Conservation (phyloP, 2,888 invertebrate genomes). For the Sinodicranocentrus sp. region DNA sequence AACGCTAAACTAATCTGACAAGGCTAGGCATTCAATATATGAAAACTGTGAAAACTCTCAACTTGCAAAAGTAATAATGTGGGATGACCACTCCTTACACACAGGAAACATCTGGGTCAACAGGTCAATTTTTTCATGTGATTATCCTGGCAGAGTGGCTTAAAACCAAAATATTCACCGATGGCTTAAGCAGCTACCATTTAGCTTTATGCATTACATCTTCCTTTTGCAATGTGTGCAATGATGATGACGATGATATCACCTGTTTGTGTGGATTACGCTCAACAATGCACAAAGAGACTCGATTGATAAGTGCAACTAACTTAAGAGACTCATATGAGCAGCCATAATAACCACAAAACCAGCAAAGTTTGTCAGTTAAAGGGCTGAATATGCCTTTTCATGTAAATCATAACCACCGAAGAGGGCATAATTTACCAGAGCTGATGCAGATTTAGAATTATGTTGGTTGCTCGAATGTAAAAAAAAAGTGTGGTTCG, state of each 20-base stretch:
- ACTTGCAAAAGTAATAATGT: conserved; percentile 60
- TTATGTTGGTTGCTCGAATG: background rate
- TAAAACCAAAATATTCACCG: conserved; percentile 23
- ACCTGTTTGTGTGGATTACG: background rate
- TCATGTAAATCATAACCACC: conserved; percentile 9
- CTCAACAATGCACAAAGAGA: background rate
- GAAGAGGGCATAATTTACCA: background rate
- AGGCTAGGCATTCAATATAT: background rate
- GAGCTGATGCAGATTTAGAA: background rate
- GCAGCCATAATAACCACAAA: conserved; percentile 1
- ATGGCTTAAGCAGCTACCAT: conserved; percentile 12
- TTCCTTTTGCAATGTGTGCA: background rate
- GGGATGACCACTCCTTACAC: conserved; percentile 68
- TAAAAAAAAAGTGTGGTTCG: background rate
- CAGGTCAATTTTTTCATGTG: conserved; percentile 64
- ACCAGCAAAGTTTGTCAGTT: background rate
- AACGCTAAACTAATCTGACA: background rate
- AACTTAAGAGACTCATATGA: background rate
- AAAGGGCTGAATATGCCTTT: background rate
- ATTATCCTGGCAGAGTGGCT: conserved; percentile 59
- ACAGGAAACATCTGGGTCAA: conserved; percentile 69
- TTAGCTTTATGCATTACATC: background rate
- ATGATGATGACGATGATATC: conserved; percentile 16
- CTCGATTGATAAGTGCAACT: no score
- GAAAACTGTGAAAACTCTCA: conserved; percentile 20